These are phyloP conservation scores for Gobiocypris rarus DNA, from an alignment of 2,113 vertebrate genomes.

Conservation along the genomic window DNA sequence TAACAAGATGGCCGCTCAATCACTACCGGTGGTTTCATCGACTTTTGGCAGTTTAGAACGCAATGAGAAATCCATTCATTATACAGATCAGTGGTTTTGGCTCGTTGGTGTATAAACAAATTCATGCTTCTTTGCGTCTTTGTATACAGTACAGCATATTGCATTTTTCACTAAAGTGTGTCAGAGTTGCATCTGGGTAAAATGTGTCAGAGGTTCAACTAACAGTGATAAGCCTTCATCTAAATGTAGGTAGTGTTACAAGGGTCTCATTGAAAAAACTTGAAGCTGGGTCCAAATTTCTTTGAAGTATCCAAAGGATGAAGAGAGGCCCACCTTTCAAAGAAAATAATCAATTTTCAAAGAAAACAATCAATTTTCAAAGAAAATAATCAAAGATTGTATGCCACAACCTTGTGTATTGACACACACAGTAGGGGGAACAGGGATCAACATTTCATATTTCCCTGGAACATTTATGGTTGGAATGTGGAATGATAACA, in stretches of 20 bases:
- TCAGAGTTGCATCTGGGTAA: neutral
- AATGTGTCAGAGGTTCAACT: neutral
- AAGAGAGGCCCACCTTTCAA: constrained; percentile 19
- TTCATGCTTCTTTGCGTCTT: too few species aligned
- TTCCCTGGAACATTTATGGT: neutral
- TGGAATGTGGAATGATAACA: neutral
- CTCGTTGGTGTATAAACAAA: too few species aligned
- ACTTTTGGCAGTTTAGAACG: too few species aligned
- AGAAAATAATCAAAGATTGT: constrained; percentile 12
- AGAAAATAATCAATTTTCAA: constrained; percentile 21
- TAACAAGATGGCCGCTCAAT: too few species aligned
- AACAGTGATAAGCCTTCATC: neutral
- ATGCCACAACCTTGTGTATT: constrained; percentile 6
- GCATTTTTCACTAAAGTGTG: neutral
- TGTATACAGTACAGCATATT: too few species aligned
- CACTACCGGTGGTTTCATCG: too few species aligned
- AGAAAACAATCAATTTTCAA: constrained; percentile 15
- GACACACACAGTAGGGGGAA: constrained; percentile 16
- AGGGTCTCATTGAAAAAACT: constrained; percentile 22
- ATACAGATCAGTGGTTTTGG: too few species aligned
- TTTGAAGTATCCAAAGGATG: neutral
- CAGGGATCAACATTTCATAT: constrained; percentile 19
- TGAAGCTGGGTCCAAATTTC: neutral
- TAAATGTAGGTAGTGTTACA: neutral
- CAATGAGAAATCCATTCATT: too few species aligned